These are phyloP conservation scores for Engystomops pustulosus DNA, from an alignment of 2,113 vertebrate genomes.

Conservation along the genomic window DNA sequence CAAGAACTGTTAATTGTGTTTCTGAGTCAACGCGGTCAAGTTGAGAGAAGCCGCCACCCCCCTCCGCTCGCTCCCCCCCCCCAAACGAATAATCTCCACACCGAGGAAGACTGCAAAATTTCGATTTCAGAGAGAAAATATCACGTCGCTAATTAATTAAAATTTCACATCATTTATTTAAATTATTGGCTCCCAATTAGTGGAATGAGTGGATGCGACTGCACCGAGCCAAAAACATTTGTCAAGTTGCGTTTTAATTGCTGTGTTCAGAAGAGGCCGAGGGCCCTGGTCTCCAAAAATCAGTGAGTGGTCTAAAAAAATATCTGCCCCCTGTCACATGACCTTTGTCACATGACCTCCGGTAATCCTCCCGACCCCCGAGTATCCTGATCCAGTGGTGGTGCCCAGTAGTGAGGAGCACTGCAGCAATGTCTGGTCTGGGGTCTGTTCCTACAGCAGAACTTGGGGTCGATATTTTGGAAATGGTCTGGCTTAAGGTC, in stretches of 20 bases:
- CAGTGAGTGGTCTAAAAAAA: not conserved
- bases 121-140: not conserved
- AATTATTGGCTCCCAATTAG: constrained; percentile 42
- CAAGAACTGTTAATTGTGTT: constrained; percentile 25
- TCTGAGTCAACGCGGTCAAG: not conserved
- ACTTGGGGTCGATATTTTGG: no score
- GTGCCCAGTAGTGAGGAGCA: no score
- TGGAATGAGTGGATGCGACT: not conserved
- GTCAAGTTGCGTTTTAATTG: not conserved
- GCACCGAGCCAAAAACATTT: not conserved
- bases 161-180: constrained; percentile 1
- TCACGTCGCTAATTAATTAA: constrained; percentile 20
- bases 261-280: not conserved
- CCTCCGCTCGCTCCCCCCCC: not conserved
- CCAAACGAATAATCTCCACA: not conserved
- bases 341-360: no score
- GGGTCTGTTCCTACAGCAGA: no score
- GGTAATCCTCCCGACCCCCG: no score
- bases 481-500: no score
- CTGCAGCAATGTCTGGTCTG: no score
- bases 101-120: not conserved
- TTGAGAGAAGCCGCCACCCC: not conserved
- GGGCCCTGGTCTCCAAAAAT: not conserved
- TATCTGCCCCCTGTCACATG: no score
- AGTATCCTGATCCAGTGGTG: no score